Percentiles rank a stretch among this genome's conserved stretches.
Conservation (phyloP, 2,113 vertebrate genomes). For the Dascyllus trimaculatus region DNA sequence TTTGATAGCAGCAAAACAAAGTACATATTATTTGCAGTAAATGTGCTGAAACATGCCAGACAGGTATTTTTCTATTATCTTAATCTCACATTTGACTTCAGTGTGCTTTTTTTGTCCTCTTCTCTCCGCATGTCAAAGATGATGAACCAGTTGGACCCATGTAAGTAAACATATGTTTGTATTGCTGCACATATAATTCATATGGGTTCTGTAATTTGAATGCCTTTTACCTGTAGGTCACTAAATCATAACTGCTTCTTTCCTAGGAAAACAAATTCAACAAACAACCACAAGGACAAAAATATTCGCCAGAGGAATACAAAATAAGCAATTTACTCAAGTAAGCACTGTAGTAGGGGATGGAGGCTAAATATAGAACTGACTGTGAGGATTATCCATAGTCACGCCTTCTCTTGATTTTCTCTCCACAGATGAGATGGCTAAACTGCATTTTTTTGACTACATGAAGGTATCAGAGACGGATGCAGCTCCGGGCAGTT, state of each 20-base stretch:
- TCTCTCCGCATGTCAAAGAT: slow-evolving; percentile 81
- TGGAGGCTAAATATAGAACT: slow-evolving; percentile 63
- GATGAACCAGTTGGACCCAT: slow-evolving; percentile 97
- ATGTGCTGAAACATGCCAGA: slow-evolving; percentile 26
- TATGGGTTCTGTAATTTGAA: background rate
- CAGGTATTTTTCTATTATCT: background rate
- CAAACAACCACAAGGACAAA: slow-evolving; percentile 99
- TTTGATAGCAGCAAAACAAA: background rate
- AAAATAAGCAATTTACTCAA: slow-evolving; percentile 87
- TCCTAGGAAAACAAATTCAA: slow-evolving; percentile 98
- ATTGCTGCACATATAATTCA: background rate
- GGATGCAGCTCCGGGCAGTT: slow-evolving; percentile 73
- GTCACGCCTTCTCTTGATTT: slow-evolving; percentile 68
- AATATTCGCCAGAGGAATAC: slow-evolving; percentile 98
- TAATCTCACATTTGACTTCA: slow-evolving; percentile 50
- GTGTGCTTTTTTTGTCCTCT: slow-evolving; percentile 60
- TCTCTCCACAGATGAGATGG: slow-evolving; percentile 80
- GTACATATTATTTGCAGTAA: background rate
- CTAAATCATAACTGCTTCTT: slow-evolving; percentile 51
- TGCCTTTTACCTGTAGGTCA: slow-evolving; percentile 21
- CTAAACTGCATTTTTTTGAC: slow-evolving; percentile 81
- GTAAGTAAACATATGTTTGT: slow-evolving; percentile 84
- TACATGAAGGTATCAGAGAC: slow-evolving; percentile 78
- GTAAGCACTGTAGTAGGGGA: slow-evolving; percentile 69
- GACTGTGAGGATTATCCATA: slow-evolving; percentile 62